A percentile compares a stretch with the other conserved stretches of the same genome.
These are phyloP conservation scores for Argyresthia goedartella DNA, from an alignment of 2,888 invertebrate species.

Conservation along the genomic window DNA sequence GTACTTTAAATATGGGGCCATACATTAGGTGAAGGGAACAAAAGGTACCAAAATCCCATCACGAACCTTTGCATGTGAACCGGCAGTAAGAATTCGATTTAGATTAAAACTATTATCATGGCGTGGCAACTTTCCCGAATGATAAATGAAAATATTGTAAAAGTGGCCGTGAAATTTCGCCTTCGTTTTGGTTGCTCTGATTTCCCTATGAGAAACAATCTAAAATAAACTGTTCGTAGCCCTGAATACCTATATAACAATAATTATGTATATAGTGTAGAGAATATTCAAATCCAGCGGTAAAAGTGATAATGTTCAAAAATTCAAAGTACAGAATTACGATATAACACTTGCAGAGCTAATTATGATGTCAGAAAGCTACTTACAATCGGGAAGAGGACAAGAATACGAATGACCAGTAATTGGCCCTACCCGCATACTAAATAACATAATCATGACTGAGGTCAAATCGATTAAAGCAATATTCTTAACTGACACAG, in stretches of 20 bases:
- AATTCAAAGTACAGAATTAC: neutral
- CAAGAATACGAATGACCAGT: too few species aligned
- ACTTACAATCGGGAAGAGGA: too few species aligned
- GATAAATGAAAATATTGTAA: slow-evolving; percentile 30
- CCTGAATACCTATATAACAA: too few species aligned
- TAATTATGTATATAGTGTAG: too few species aligned
- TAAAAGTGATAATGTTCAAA: too few species aligned
- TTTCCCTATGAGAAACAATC: neutral
- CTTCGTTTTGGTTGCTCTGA: slow-evolving; percentile 34
- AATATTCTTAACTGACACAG: slow-evolving; percentile 46
- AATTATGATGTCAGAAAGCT: too few species aligned
- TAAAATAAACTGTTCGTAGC: too few species aligned
- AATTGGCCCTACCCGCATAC: slow-evolving; percentile 35
- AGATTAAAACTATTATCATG: slow-evolving; percentile 39
- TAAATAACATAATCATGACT: slow-evolving; percentile 24
- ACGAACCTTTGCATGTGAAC: slow-evolving; percentile 35
- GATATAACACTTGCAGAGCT: too few species aligned
- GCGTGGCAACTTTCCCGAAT: slow-evolving; percentile 60
- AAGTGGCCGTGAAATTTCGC: slow-evolving; percentile 66
- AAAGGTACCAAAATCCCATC: neutral
- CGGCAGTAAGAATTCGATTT: slow-evolving; percentile 44
- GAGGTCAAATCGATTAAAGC: slow-evolving; percentile 55
- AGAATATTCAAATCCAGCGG: too few species aligned
- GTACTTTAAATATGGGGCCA: neutral
- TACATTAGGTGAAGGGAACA: too few species aligned